Conservation (phyloP, 2,888 invertebrate genomes). For the Xylota segnis region DNA sequence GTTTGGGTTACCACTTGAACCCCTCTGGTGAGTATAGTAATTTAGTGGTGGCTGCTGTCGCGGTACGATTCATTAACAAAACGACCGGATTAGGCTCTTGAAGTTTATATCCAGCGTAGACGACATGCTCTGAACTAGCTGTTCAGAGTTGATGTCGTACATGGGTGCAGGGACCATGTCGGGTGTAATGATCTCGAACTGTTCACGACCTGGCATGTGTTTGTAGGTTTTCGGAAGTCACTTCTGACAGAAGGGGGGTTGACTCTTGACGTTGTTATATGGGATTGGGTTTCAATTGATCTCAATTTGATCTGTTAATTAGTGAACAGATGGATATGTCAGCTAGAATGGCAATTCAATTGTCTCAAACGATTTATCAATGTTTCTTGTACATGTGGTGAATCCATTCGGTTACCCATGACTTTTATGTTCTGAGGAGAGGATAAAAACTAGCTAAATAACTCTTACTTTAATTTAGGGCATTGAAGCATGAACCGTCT, state of each 20-base stretch:
- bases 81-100: slow-evolving; percentile 53
- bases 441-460: too few species aligned
- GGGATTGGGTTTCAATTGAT: slow-evolving; percentile 54
- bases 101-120: slow-evolving; percentile 25
- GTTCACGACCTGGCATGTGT: slow-evolving; percentile 59
- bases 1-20: slow-evolving; percentile 61
- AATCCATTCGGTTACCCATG: too few species aligned
- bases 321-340: slow-evolving; percentile 21
- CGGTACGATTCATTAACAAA: slow-evolving; percentile 58
- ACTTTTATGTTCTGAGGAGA: too few species aligned
- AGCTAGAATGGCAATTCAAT: background rate
- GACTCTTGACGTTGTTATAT: slow-evolving; percentile 32
- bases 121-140: slow-evolving; percentile 2
- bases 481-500: too few species aligned
- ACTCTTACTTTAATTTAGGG: too few species aligned
- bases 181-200: slow-evolving; percentile 60
- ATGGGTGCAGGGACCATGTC: slow-evolving; percentile 31
- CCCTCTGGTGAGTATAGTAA: slow-evolving; percentile 4
- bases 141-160: slow-evolving; percentile 11
- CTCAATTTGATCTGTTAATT: slow-evolving; percentile 55
- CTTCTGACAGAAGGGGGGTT: background rate
- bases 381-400: background rate
- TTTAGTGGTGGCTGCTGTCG: slow-evolving; percentile 44
- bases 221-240: slow-evolving; percentile 36
- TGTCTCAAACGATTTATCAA: slow-evolving; percentile 6